These are phyloP conservation scores for Globodera rostochiensis DNA, from an alignment of 1,140 invertebrate species.

Conservation along the genomic window DNA sequence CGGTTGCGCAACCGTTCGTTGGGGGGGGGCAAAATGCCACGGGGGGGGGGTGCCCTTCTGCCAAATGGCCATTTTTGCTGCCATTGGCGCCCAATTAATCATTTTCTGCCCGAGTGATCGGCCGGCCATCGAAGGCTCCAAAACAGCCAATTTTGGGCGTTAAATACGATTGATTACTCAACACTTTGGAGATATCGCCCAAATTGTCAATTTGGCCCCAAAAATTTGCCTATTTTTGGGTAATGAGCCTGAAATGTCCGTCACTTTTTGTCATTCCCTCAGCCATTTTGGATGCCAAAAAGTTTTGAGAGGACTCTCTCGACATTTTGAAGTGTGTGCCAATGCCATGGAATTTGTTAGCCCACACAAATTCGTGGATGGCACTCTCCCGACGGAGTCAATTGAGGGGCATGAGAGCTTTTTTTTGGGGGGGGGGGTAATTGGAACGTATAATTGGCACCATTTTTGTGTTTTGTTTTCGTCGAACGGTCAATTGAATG, in stretches of 20 bases:
- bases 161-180: no score
- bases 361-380: neutral
- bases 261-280: no score
- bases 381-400: neutral
- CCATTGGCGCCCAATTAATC: constrained; percentile 17
- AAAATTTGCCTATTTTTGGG: no score
- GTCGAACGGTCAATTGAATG: neutral
- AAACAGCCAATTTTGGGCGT: neutral
- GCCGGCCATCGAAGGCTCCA: neutral
- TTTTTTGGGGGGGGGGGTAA: neutral
- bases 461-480: neutral
- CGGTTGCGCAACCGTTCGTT: constrained; percentile 9
- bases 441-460: neutral
- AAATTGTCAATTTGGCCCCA: neutral
- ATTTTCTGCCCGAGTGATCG: neutral
- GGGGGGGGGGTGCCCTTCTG: neutral
- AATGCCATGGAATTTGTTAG: no score
- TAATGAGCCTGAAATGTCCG: no score
- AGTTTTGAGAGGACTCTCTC: no score
- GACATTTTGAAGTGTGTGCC: no score
- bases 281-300: no score
- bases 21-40: neutral
- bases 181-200: no score
- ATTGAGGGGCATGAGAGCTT: neutral
- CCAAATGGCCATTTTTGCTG: constrained; percentile 9